A percentile compares a stretch with the other conserved stretches of the same genome.
phyloP scores from a whole-genome alignment of 2,888 invertebrate species.

The Drosophila nr. fundita region DNA sequence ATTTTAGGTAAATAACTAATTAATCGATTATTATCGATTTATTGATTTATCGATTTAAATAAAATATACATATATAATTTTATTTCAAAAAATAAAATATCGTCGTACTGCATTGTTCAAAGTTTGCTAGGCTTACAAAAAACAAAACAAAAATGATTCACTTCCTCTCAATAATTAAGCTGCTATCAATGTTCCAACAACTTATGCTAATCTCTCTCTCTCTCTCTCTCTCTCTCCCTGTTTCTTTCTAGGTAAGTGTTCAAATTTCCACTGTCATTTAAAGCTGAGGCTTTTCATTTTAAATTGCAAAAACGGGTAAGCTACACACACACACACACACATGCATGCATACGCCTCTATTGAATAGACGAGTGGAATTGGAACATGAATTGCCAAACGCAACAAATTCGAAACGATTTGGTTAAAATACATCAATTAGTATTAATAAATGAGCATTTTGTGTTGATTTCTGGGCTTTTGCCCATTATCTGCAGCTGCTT shows the following conservation, averaged over 20 bases:
- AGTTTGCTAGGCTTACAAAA: constrained; percentile 19
- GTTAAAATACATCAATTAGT: constrained; percentile 1
- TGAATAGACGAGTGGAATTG: constrained; percentile 14
- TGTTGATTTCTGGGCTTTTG: neutral
- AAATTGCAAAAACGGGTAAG: constrained; percentile 52
- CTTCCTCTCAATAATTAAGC: neutral
- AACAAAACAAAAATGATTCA: neutral
- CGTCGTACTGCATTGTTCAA: neutral
- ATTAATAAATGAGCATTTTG: constrained; percentile 5
- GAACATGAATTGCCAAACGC: neutral
- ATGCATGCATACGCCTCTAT: neutral
- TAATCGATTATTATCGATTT: constrained; percentile 4
- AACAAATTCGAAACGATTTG: neutral
- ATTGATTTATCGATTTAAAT: neutral
- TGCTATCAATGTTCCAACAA: neutral
- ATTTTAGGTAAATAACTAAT: constrained; percentile 75
- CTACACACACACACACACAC: constrained; percentile 35
- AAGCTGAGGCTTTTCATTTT: neutral
- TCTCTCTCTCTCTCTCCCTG: constrained; percentile 37
- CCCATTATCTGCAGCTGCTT: constrained; percentile 28
- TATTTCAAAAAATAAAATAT: neutral
- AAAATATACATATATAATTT: neutral
- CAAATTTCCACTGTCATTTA: neutral
- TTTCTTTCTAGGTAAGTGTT: constrained; percentile 73
- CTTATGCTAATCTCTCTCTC: constrained; percentile 5